Evolutionary conservation across 2,113 vertebrate genomes (phyloP).

Genomic region (Hiodon alosoides): DNA sequence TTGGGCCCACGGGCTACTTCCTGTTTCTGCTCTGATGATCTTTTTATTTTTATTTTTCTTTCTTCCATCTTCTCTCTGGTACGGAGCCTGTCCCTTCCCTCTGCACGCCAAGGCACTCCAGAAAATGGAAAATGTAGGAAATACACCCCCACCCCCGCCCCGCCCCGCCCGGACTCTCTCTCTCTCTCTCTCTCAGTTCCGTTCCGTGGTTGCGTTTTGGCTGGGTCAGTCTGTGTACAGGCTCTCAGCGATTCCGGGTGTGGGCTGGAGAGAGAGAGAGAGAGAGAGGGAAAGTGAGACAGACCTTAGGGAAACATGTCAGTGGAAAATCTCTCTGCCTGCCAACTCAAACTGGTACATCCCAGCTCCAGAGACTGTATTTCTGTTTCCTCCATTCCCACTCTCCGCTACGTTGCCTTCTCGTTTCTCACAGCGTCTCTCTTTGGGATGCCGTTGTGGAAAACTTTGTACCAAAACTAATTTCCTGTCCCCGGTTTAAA

Average conservation of each 20-base stretch:
- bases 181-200: conserved; percentile 37
- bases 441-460: not conserved
- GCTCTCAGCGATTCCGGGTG: not conserved
- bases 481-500: conserved; percentile 4
- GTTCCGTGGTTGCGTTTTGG: conserved; percentile 56
- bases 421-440: conserved; percentile 16
- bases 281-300: conserved; percentile 33
- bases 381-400: conserved; percentile 25
- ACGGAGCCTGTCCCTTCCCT: conserved; percentile 48
- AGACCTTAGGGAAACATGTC: conserved; percentile 43
- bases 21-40: conserved; percentile 39
- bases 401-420: conserved; percentile 25
- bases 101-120: conserved; percentile 62
- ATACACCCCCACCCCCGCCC: conserved; percentile 41
- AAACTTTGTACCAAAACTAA: not conserved
- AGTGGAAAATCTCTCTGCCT: conserved; percentile 59
- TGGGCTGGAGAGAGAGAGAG: conserved; percentile 36
- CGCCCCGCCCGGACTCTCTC: conserved; percentile 23
- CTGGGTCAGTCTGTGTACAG: conserved; percentile 12
- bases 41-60: conserved; percentile 34
- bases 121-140: conserved; percentile 62
- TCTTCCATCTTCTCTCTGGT: conserved; percentile 21
- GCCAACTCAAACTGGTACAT: conserved; percentile 62
- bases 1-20: conserved; percentile 39
- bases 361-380: conserved; percentile 53